These are phyloP conservation scores for Heliothis peltigera DNA, from an alignment of 2,888 invertebrate genomes.

Conservation along the genomic window DNA sequence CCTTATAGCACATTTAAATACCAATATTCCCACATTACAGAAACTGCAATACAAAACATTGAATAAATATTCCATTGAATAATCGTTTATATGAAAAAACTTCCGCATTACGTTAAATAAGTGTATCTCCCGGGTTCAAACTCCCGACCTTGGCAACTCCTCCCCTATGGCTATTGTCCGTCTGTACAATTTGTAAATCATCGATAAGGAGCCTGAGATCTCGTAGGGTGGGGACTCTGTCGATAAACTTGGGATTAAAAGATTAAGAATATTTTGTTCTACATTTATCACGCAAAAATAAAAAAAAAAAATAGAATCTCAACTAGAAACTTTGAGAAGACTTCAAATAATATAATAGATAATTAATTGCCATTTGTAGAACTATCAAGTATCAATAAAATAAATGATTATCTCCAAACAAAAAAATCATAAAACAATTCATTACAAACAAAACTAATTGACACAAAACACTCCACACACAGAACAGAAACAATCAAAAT, in stretches of 20 bases:
- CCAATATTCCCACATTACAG: conserved; percentile 57
- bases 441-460: conserved; percentile 23
- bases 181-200: conserved; percentile 78
- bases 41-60: conserved; percentile 53
- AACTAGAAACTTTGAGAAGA: no score
- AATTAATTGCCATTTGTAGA: background rate
- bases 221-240: conserved; percentile 62
- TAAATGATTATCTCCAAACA: conserved; percentile 21
- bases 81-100: conserved; percentile 53
- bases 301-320: background rate
- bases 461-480: conserved; percentile 8
- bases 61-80: conserved; percentile 57
- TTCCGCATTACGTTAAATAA: conserved; percentile 58
- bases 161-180: conserved; percentile 77
- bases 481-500: conserved; percentile 17
- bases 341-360: no score
- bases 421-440: conserved; percentile 16
- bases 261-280: background rate
- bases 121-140: conserved; percentile 49
- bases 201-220: conserved; percentile 72
- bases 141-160: conserved; percentile 62
- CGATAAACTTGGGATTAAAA: conserved; percentile 28
- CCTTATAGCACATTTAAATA: conserved; percentile 54
- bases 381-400: background rate
- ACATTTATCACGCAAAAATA: background rate